Conservation (phyloP, 2,888 invertebrate genomes). For the Apantesis nais region DNA sequence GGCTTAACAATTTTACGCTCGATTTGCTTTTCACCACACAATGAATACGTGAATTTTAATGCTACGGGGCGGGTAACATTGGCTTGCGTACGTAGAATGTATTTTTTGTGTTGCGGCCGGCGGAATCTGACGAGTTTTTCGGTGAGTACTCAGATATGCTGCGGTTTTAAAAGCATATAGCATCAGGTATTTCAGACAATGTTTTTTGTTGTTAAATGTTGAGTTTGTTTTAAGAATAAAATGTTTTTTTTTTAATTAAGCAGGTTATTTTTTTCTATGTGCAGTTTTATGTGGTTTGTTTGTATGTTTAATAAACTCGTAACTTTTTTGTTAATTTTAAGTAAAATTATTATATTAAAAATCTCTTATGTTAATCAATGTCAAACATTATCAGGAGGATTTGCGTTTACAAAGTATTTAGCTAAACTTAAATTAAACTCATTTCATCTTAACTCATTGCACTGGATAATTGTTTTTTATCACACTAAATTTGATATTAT, state of each 20-base stretch:
- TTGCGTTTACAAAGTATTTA: no score
- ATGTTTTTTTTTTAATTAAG: background rate
- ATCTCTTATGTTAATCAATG: no score
- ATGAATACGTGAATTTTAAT: constrained; percentile 55
- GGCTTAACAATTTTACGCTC: constrained; percentile 52
- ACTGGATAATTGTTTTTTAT: no score
- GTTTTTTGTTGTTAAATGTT: background rate
- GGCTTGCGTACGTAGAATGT: constrained; percentile 7
- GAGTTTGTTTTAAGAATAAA: background rate
- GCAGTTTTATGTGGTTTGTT: constrained; percentile 1
- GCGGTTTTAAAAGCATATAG: background rate
- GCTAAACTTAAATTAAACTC: no score
- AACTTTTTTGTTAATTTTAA: no score
- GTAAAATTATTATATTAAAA: no score
- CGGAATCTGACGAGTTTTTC: constrained; percentile 9
- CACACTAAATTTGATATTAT: no score
- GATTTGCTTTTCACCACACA: constrained; percentile 50
- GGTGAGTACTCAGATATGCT: background rate
- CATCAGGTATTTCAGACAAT: background rate
- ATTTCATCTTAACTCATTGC: no score
- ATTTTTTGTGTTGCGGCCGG: constrained; percentile 12
- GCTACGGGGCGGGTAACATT: constrained; percentile 23
- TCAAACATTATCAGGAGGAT: no score
- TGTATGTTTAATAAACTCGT: background rate
- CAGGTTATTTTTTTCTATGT: background rate